These are phyloP conservation scores for Camponotus pennsylvanicus DNA, from an alignment of 1,140 invertebrate species.

Conservation along the genomic window DNA sequence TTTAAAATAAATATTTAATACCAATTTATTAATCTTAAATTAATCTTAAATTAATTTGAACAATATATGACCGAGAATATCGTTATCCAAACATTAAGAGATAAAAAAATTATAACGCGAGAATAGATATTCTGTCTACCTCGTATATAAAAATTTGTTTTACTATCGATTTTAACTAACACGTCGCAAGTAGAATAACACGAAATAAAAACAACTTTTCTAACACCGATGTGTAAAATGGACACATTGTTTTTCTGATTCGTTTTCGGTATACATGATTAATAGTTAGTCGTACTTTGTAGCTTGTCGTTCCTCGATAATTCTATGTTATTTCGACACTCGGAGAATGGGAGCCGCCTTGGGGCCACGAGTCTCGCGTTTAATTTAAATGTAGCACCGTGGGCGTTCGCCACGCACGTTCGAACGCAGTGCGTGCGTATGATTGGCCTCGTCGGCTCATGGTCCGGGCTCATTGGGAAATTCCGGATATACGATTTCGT, in stretches of 20 bases:
- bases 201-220: not conserved
- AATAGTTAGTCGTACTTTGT: conserved; percentile 52
- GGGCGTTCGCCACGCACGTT: conserved; percentile 26
- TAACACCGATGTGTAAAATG: not conserved
- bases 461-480: conserved; percentile 49
- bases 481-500: conserved; percentile 63
- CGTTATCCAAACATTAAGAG: too few relatives aligned
- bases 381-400: conserved; percentile 64
- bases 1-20: too few relatives aligned
- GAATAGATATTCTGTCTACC: too few relatives aligned
- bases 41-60: too few relatives aligned
- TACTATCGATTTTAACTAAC: not conserved
- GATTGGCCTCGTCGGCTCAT: conserved; percentile 19
- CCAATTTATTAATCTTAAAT: too few relatives aligned
- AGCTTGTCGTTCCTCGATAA: conserved; percentile 19
- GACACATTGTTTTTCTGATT: not conserved
- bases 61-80: too few relatives aligned
- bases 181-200: not conserved
- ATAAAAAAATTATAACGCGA: too few relatives aligned
- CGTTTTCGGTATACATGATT: conserved; percentile 29
- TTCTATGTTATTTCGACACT: conserved; percentile 58
- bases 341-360: conserved; percentile 17
- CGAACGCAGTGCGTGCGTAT: conserved; percentile 46
- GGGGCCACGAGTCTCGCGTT: conserved; percentile 56
- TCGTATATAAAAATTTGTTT: not conserved